phyloP scores from a whole-genome alignment of 2,797 vertebrate species.

The Rhabdophis nuchalis region DNA sequence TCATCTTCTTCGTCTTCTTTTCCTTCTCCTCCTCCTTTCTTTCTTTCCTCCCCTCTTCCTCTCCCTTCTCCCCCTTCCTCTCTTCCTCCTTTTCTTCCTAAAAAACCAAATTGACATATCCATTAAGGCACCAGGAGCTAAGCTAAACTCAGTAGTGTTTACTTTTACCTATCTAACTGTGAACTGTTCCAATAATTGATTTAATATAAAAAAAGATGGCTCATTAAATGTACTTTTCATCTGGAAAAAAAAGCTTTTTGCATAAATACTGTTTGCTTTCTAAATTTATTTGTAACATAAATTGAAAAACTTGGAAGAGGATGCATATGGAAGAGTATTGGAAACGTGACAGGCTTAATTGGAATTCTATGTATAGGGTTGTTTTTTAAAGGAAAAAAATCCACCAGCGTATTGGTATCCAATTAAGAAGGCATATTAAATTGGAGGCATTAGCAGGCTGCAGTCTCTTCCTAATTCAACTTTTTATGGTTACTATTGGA shows the following conservation, averaged over 20 bases:
- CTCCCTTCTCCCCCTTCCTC: background rate
- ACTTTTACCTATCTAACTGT: background rate
- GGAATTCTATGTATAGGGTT: conserved; percentile 27
- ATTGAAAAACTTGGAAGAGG: background rate
- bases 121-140: background rate
- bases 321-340: background rate
- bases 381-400: conserved; percentile 17
- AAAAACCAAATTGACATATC: background rate
- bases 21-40: background rate
- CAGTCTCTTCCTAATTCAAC: conserved; percentile 55
- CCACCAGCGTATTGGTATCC: conserved; percentile 17
- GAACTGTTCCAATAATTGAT: background rate
- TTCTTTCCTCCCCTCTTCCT: background rate
- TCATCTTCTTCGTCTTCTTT: too few species aligned
- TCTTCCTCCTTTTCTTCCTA: too few species aligned
- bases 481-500: conserved; percentile 49
- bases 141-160: background rate
- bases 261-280: conserved; percentile 1
- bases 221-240: background rate
- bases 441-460: conserved; percentile 15
- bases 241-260: background rate
- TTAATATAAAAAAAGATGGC: background rate
- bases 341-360: conserved; percentile 47
- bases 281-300: accelerated
- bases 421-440: conserved; percentile 52